These are phyloP conservation scores for Idaea straminata DNA, from an alignment of 2,888 invertebrate species.

Conservation along the genomic window DNA sequence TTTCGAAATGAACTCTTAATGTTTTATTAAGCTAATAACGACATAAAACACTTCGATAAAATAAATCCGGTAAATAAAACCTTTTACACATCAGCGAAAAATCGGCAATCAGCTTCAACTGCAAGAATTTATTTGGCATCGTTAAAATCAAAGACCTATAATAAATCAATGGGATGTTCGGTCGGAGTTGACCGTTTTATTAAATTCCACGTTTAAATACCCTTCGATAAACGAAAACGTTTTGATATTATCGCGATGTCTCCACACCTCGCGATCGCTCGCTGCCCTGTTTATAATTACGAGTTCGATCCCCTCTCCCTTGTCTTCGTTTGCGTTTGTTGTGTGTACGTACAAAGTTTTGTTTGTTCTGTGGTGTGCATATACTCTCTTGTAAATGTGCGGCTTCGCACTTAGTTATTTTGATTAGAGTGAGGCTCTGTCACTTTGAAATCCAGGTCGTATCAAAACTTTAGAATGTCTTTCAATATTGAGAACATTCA, in stretches of 20 bases:
- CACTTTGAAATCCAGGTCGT: neutral
- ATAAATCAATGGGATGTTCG: constrained; percentile 54
- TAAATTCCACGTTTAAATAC: constrained; percentile 68
- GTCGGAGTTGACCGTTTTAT: constrained; percentile 57
- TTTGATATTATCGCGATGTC: constrained; percentile 68
- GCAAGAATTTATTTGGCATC: constrained; percentile 1
- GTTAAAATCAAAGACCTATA: constrained; percentile 8
- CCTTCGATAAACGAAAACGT: constrained; percentile 57
- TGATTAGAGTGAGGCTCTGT: neutral
- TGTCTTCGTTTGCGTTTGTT: constrained; percentile 12
- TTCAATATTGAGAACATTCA: neutral
- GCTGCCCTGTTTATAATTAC: constrained; percentile 54
- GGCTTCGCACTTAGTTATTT: constrained; percentile 1
- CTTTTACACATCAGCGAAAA: constrained; percentile 1
- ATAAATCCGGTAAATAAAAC: neutral
- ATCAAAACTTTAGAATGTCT: neutral
- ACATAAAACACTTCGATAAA: neutral
- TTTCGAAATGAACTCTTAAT: neutral
- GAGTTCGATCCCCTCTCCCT: constrained; percentile 38
- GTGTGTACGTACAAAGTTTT: constrained; percentile 3
- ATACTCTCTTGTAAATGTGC: neutral
- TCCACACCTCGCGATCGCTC: constrained; percentile 62
- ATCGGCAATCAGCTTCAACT: neutral
- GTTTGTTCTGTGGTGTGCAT: constrained; percentile 8
- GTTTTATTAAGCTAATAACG: neutral